Base-by-base conservation (phyloP, 2,113 vertebrate species). In the Sclerurus mexicanus region DNA sequence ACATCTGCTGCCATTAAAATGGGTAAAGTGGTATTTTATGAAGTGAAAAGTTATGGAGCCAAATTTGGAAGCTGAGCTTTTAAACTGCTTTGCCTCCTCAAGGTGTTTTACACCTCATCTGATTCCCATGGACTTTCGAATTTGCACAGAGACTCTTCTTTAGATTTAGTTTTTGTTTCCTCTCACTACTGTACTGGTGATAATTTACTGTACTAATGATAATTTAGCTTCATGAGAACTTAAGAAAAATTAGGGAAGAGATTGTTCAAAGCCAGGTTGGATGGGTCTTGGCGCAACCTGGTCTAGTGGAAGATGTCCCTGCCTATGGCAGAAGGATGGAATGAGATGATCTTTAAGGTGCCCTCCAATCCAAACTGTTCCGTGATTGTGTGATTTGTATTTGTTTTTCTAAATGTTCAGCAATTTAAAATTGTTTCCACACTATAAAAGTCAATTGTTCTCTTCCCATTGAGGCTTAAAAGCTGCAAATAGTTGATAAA, bases 381-480 rank as follows among this genome's bases (percentile, higher is more conserved):
- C 3, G 24, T 67, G 40, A 33, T 33, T 24, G 6, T 0, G 0
- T 53, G 7, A 35, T 75, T 85, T 60, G 16, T 37, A 25, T 55
- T 71, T 60, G 7, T n/a, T 92, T 75, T 79, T 56, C 30, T 68
- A 60, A 89, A 85, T 23, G 42, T 87, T 47, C 58, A 66, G 25
- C 66, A 58, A n/a, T 87, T 76, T 79, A 31, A 73, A 50, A 35
- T 59, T 18, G 27, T 50, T 90, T 77, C 66, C 53, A 20, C 31
- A 46, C 76, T 30, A 58, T 28, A 69, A 94, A 82, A 95, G 23
- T 42, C 30, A 23, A 74, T 72, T 96, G 81, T 83, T 46, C 82
- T 88, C 18, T 87, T 40, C 49, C 66, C 20, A n/a, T 81, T n/a
- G 20, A 76, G 53, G 17, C 55, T 78, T 55, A 75, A 95, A 81